These are phyloP conservation scores for Crematogaster levior DNA, from an alignment of 2,888 invertebrate genomes.

Conservation along the genomic window DNA sequence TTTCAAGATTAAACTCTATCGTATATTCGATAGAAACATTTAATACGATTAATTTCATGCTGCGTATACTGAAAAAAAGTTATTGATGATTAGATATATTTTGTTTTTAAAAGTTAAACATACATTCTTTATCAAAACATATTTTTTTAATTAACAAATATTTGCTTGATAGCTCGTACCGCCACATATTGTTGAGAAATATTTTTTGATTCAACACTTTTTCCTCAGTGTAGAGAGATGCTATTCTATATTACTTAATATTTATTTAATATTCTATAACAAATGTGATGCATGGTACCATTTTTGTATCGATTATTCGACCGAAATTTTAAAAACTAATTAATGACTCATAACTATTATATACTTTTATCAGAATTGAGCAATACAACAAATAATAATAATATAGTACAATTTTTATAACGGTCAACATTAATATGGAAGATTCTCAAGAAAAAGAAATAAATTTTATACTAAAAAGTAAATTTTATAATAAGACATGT, in stretches of 20 bases:
- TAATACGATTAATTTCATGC: neutral
- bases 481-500: neutral
- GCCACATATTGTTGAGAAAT: no score
- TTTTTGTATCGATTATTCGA: neutral
- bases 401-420: neutral
- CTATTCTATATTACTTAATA: no score
- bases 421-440: neutral
- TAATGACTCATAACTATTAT: neutral
- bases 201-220: no score
- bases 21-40: neutral
- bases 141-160: no score
- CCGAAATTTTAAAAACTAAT: neutral
- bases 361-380: neutral
- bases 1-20: slow-evolving; percentile 9
- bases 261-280: no score
- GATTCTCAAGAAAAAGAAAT: neutral
- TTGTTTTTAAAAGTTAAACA: no score
- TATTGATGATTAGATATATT: no score
- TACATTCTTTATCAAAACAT: no score
- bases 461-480: no score
- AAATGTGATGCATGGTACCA: neutral
- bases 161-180: no score
- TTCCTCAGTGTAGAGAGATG: no score
- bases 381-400: neutral
- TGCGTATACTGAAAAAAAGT: no score